A percentile compares a stretch with the other conserved stretches of the same genome.
Conservation (phyloP, 2,888 invertebrate genomes). For the Cantharis lateralis region DNA sequence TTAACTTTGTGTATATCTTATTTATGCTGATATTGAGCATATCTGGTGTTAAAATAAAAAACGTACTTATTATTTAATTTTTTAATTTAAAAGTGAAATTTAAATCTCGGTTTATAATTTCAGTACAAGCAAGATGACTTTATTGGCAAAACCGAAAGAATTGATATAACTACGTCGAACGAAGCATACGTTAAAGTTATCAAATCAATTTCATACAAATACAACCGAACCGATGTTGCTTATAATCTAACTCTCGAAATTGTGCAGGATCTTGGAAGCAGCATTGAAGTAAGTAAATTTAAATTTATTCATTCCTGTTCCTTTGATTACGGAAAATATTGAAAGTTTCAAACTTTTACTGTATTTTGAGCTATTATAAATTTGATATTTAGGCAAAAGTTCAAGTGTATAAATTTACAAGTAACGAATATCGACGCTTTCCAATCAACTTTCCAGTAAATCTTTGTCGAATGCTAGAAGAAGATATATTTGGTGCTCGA, state of each 20-base stretch:
- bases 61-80: background rate
- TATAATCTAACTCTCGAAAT: background rate
- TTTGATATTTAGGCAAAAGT: background rate
- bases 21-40: background rate
- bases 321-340: no score
- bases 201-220: background rate
- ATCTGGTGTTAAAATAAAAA: background rate
- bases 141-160: background rate
- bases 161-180: background rate
- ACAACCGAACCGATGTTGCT: background rate
- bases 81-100: background rate
- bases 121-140: background rate
- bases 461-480: background rate
- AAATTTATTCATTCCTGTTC: no score
- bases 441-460: background rate
- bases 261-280: background rate
- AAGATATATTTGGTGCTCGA: background rate
- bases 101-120: background rate
- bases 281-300: background rate
- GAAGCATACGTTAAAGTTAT: background rate
- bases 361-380: no score
- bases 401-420: background rate
- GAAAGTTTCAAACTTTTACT: no score
- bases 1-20: background rate
- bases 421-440: background rate